These are phyloP conservation scores for Acanthornis magna DNA, from an alignment of 2,797 vertebrate genomes.

Conservation along the genomic window DNA sequence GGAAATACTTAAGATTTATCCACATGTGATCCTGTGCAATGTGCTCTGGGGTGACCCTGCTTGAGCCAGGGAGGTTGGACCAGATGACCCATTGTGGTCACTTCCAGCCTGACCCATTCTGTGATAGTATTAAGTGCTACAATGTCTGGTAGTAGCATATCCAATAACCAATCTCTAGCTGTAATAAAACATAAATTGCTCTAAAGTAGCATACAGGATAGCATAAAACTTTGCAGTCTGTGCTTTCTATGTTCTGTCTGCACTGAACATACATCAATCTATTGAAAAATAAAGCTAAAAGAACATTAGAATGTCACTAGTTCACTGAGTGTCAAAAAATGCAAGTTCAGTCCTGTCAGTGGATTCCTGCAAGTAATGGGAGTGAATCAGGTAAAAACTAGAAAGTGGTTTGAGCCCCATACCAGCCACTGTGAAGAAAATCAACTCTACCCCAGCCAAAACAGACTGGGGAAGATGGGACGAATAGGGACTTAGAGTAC, in stretches of 20 bases:
- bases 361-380: not conserved
- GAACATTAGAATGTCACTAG: not conserved
- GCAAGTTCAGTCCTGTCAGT: not conserved
- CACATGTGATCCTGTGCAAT: not conserved
- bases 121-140: not conserved
- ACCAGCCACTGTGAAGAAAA: not conserved
- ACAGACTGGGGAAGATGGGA: not conserved
- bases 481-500: not conserved
- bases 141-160: not conserved
- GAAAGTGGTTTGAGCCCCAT: not conserved
- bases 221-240: not conserved
- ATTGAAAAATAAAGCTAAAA: not conserved
- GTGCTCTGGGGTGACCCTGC: not conserved
- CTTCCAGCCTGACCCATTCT: not conserved
- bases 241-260: not conserved
- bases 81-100: not conserved
- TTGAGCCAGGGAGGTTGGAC: not conserved
- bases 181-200: not conserved
- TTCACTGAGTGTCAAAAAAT: not conserved
- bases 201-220: not conserved
- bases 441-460: not conserved
- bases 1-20: not conserved
- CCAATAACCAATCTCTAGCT: not conserved
- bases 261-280: not conserved
- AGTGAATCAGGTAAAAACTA: not conserved